A percentile compares a stretch with the other conserved stretches of the same genome.
These are phyloP conservation scores for Spatulosminthurus flaviceps DNA, from an alignment of 2,888 invertebrate genomes.

Conservation along the genomic window DNA sequence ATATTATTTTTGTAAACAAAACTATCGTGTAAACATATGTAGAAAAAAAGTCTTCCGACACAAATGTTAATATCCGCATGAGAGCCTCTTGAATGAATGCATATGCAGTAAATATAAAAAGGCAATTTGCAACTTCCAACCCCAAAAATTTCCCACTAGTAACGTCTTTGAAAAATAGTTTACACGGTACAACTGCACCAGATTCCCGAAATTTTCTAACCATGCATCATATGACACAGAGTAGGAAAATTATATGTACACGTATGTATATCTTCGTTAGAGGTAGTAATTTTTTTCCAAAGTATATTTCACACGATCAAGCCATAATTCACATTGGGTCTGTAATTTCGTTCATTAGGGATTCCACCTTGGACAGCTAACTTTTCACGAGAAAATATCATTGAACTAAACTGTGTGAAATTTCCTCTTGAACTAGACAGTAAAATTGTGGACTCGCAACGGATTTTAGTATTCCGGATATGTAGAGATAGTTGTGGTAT, in stretches of 20 bases:
- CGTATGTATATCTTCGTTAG: too few relatives aligned
- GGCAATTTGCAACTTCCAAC: too few relatives aligned
- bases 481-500: background rate
- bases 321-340: conserved; percentile 4
- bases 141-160: too few relatives aligned
- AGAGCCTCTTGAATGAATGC: too few relatives aligned
- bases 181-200: background rate
- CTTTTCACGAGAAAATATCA: background rate
- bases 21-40: too few relatives aligned
- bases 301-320: conserved; percentile 8
- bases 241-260: background rate
- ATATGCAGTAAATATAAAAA: too few relatives aligned
- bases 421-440: conserved; percentile 13
- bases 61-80: too few relatives aligned
- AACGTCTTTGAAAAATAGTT: too few relatives aligned
- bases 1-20: too few relatives aligned
- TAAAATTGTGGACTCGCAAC: conserved; percentile 8
- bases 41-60: too few relatives aligned
- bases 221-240: background rate
- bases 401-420: background rate
- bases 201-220: background rate
- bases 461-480: background rate
- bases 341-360: conserved; percentile 14
- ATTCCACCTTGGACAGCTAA: background rate
- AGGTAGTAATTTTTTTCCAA: background rate